Percentiles rank a stretch among this genome's conserved stretches.
Conservation (phyloP, 2,888 invertebrate genomes). For the Drosophila mercatorum region DNA sequence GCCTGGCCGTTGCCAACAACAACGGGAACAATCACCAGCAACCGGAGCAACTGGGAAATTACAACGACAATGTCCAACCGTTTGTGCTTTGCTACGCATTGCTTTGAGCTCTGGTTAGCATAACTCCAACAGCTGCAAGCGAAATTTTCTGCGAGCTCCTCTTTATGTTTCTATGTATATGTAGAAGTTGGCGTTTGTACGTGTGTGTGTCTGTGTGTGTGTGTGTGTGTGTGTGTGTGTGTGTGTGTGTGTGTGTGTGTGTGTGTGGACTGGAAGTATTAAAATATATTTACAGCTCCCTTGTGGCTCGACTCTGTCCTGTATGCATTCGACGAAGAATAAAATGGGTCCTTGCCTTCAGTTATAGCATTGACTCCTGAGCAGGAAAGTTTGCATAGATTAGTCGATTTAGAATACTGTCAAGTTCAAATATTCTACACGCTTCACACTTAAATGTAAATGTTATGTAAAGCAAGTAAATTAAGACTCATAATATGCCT, state of each 20-base stretch:
- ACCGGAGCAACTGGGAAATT: constrained; percentile 10
- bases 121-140: constrained; percentile 70
- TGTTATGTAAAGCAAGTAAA: neutral
- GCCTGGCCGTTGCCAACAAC: constrained; percentile 34
- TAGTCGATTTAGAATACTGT: neutral
- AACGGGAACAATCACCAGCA: constrained; percentile 28
- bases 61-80: constrained; percentile 36
- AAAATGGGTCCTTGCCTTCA: constrained; percentile 14
- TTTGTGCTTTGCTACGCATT: constrained; percentile 49
- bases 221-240: neutral
- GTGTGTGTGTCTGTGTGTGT: neutral
- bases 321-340: constrained; percentile 1
- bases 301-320: neutral
- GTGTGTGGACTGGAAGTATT: constrained; percentile 12
- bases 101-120: constrained; percentile 69
- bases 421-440: neutral
- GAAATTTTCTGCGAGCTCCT: constrained; percentile 52
- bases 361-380: neutral
- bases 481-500: neutral
- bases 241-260: neutral
- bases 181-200: neutral
- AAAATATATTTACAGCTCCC: constrained; percentile 45
- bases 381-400: neutral
- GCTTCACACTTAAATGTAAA: neutral
- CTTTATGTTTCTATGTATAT: neutral